Base-by-base conservation (phyloP, 2,888 invertebrate species). In the Hirtodrosophila trivittata region DNA sequence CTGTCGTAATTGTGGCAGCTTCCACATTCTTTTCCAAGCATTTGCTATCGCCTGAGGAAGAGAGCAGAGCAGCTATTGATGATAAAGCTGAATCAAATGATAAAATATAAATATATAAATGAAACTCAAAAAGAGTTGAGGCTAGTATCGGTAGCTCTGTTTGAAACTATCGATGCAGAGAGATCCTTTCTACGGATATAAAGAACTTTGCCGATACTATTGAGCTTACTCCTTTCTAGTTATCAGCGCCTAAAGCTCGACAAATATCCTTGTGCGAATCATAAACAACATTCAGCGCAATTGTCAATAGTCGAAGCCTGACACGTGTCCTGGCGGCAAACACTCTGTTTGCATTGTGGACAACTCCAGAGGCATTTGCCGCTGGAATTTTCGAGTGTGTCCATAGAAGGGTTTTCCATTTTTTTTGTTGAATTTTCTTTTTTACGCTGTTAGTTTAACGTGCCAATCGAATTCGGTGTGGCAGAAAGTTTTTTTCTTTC, bases 1-100 rank as follows among this genome's bases (percentile, higher is more conserved):
- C 69, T 41, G 82, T 66, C 56, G 83, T 69, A 47, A 76, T 65
- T 52, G 67, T 83, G 62, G 74, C 64, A 32, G 86, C 69, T 62
- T 89, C 90, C 57, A 88, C 75, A 78, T 82, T 89, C 75, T 90
- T 91, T 69, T 90, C 91, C 81, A 89, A 88, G 75, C 90, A 89
- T 85, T 90, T 91, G 65, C 84, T 76, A 33, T 88, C 89, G 77
- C 89, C 91, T 89, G 75, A 12, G 62, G 62, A 35, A 5, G 16
- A 38, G n/a, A n/a, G n/a, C n/a, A n/a, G n/a, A n/a, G n/a, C n/a
- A n/a, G n/a, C n/a, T n/a, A n/a, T n/a, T n/a, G n/a, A n/a, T n/a
- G n/a, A n/a, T n/a, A n/a, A n/a, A n/a, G n/a, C n/a, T n/a, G n/a
- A n/a, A n/a, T n/a, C n/a, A n/a, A n/a, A n/a, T n/a, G n/a, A n/a